A percentile compares a stretch with the other conserved stretches of the same genome.
Conservation (phyloP, 2,888 invertebrate genomes). For the Machimus rusticus region DNA sequence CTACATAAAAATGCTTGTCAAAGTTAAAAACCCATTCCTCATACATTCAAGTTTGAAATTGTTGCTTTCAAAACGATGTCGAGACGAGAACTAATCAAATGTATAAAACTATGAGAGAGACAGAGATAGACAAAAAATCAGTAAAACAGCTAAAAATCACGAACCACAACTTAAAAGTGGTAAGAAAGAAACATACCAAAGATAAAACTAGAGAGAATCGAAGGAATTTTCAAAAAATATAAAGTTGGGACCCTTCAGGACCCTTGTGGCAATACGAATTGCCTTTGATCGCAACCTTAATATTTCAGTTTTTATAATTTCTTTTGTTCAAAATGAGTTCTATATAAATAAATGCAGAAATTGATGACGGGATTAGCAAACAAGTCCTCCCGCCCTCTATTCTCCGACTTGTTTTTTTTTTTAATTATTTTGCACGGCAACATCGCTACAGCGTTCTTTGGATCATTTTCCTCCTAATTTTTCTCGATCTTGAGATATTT, state of each 20-base stretch:
- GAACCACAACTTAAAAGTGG: not conserved
- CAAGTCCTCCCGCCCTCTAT: not conserved
- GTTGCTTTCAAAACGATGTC: slow-evolving; percentile 17
- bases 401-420: not conserved
- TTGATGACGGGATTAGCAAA: not conserved
- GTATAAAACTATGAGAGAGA: not conserved
- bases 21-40: slow-evolving; percentile 8
- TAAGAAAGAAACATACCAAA: not conserved
- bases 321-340: not conserved
- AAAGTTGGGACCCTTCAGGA: not conserved
- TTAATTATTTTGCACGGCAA: not conserved
- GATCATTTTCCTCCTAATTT: slow-evolving; percentile 7
- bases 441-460: slow-evolving; percentile 21
- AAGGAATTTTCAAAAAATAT: not conserved
- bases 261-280: not conserved
- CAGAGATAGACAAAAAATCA: not conserved
- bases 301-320: not conserved
- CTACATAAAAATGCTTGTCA: slow-evolving; percentile 31
- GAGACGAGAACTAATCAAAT: not conserved
- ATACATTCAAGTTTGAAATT: slow-evolving; percentile 14
- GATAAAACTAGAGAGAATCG: not conserved
- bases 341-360: not conserved
- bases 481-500: slow-evolving; percentile 4
- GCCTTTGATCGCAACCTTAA: not conserved
- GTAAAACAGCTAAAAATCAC: slow-evolving; percentile 16